Conservation (phyloP, 2,888 invertebrate species). For the Drosophila testacea region DNA sequence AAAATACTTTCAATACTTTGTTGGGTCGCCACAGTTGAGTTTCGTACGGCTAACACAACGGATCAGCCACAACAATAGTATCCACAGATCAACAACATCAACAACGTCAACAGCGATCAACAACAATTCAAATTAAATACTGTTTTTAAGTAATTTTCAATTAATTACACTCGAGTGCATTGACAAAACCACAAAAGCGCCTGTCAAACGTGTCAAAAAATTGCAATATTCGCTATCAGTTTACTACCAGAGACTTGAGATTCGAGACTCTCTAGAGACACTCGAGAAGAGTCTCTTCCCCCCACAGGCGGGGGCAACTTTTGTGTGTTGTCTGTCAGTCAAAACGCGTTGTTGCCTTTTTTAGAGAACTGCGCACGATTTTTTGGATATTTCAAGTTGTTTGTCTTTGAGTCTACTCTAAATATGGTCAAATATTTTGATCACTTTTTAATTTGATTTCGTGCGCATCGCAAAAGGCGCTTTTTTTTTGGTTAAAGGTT, state of each 20-base stretch:
- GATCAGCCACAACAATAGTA: conserved; percentile 49
- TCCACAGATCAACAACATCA: conserved; percentile 7
- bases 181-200: conserved; percentile 50
- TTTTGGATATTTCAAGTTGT: conserved; percentile 65
- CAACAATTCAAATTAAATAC: conserved; percentile 29
- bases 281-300: conserved; percentile 25
- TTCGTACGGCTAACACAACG: conserved; percentile 71
- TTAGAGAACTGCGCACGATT: conserved; percentile 37
- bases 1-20: conserved; percentile 75
- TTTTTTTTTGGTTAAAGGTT: conserved; percentile 32
- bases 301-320: conserved; percentile 19
- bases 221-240: conserved; percentile 59
- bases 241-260: conserved; percentile 61
- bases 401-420: conserved; percentile 35
- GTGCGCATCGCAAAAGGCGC: conserved; percentile 17
- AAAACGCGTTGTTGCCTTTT: conserved; percentile 46
- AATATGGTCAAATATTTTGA: conserved; percentile 72
- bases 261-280: conserved; percentile 32
- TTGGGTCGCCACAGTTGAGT: conserved; percentile 73
- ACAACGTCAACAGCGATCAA: conserved; percentile 5
- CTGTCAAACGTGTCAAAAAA: conserved; percentile 68
- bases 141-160: conserved; percentile 43
- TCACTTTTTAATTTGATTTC: conserved; percentile 72
- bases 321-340: conserved; percentile 30
- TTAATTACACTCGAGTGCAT: conserved; percentile 21